Percentiles rank a stretch among this genome's conserved stretches.
Evolutionary conservation across 2,888 invertebrate genomes (phyloP).

Genomic region (Campoplex capitator): DNA sequence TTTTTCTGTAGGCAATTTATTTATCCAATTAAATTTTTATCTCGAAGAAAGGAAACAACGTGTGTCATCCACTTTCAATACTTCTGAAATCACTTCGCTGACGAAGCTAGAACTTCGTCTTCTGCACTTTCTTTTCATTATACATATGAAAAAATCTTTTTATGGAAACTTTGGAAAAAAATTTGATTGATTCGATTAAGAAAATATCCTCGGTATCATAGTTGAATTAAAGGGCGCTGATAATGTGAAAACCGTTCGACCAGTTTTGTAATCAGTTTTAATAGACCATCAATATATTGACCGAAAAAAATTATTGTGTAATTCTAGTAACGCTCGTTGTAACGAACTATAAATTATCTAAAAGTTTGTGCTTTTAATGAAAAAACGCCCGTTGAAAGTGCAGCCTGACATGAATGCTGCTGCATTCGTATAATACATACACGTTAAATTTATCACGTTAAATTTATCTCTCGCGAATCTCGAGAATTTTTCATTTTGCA

Average conservation of each 20-base stretch:
- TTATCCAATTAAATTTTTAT: neutral
- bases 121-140: neutral
- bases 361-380: neutral
- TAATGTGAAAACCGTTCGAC: neutral
- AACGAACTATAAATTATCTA: neutral
- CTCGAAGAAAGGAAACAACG: neutral
- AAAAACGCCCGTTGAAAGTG: neutral
- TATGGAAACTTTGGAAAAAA: neutral
- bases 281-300: neutral
- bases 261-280: neutral
- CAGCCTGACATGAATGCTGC: neutral
- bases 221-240: neutral
- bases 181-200: neutral
- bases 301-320: neutral
- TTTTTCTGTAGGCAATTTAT: neutral
- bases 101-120: neutral
- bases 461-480: conserved; percentile 40
- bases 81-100: neutral
- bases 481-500: conserved; percentile 34
- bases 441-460: conserved; percentile 24
- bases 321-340: neutral
- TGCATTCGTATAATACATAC: conserved; percentile 13
- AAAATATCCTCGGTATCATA: neutral
- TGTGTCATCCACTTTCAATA: neutral
- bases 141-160: neutral